Evolutionary conservation across 2,797 vertebrate species (phyloP).

Genomic region (Simalia tracyae): DNA sequence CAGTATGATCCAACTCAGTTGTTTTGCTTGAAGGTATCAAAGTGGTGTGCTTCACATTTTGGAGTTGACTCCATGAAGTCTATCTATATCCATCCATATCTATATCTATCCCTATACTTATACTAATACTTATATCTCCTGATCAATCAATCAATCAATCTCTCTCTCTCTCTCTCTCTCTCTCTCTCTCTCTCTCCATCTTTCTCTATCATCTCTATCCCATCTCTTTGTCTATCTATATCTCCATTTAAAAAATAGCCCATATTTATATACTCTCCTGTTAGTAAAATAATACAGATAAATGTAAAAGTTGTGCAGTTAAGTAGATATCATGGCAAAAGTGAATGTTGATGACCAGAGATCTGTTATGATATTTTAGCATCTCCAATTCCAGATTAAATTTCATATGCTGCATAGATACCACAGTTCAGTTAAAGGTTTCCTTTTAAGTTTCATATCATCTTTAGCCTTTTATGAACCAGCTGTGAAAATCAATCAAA

Average conservation of each 20-base stretch:
- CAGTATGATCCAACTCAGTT: too few species aligned
- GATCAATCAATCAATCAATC: too few species aligned
- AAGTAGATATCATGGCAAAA: not conserved
- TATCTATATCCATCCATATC: not conserved
- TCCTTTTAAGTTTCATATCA: constrained; percentile 62
- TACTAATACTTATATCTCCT: not conserved
- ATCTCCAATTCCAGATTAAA: constrained; percentile 38
- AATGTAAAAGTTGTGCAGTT: not conserved
- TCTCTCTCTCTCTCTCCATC: too few species aligned
- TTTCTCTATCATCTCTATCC: too few species aligned
- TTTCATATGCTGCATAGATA: constrained; percentile 40
- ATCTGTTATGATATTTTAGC: constrained; percentile 38
- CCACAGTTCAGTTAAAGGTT: constrained; percentile 45
- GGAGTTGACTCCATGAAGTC: too few species aligned
- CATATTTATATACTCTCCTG: not conserved
- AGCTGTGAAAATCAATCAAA: constrained; percentile 76
- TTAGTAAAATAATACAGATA: not conserved
- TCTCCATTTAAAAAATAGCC: not conserved
- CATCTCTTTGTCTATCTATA: not conserved
- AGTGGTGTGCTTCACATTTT: too few species aligned
- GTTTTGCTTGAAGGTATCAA: too few species aligned
- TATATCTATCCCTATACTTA: not conserved
- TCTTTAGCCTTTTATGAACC: constrained; percentile 58
- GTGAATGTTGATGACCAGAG: constrained; percentile 1
- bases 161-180: too few species aligned